A percentile compares a stretch with the other conserved stretches of the same genome.
phyloP scores from a whole-genome alignment of 2,113 vertebrate species.

The Struthidea cinerea region DNA sequence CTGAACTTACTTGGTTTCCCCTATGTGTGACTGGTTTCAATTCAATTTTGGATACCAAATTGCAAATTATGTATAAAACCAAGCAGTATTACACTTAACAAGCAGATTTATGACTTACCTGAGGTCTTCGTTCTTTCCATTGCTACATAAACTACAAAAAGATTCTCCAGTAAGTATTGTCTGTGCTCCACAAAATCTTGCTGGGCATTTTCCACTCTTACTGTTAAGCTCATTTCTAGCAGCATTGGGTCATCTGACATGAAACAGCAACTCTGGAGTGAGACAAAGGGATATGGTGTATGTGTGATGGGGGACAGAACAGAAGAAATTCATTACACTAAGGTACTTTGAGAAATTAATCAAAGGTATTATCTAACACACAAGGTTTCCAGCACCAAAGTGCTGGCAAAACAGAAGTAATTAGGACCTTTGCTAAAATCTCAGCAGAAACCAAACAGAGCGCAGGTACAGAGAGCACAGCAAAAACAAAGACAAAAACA shows the following conservation, averaged over 20 bases:
- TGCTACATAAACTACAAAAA: conserved; percentile 86
- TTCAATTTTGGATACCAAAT: not conserved
- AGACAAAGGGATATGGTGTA: not conserved
- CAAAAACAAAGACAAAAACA: conserved; percentile 23
- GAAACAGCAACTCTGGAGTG: conserved; percentile 83
- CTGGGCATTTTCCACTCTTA: conserved; percentile 77
- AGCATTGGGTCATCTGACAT: conserved; percentile 76
- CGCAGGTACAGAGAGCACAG: conserved; percentile 3
- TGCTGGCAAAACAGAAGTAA: not conserved
- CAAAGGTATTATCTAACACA: not conserved
- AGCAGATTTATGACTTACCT: conserved; percentile 57
- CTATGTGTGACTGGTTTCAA: not conserved
- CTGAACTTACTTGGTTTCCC: not conserved
- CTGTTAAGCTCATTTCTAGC: conserved; percentile 88
- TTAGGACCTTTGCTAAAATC: not conserved
- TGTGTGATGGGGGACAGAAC: not conserved
- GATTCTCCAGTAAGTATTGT: conserved; percentile 91
- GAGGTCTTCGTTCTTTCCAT: conserved; percentile 67
- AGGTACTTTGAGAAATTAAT: not conserved
- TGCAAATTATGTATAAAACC: not conserved
- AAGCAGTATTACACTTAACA: not conserved
- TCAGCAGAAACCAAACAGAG: conserved; percentile 12
- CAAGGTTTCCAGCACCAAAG: not conserved
- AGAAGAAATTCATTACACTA: not conserved
- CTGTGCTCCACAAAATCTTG: conserved; percentile 88